These are phyloP conservation scores for Mesocentrotus franciscanus DNA, from an alignment of 53 echinoderm and acorn worm species.

Conservation along the genomic window DNA sequence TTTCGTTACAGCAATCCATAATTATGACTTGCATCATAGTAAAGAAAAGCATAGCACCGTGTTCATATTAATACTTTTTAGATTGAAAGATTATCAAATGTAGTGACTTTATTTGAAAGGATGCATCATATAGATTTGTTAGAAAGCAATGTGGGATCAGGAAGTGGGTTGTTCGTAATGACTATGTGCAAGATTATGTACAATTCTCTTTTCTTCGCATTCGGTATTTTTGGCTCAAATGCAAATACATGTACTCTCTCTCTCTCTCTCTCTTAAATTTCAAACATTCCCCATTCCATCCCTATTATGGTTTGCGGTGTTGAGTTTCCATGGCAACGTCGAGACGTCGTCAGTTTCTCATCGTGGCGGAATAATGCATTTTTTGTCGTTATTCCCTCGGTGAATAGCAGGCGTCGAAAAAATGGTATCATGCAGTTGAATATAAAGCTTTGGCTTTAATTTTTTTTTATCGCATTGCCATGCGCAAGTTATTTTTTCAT, in stretches of 20 bases:
- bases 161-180: background rate
- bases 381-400: background rate
- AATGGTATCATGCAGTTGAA: background rate
- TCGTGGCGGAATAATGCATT: constrained; percentile 38
- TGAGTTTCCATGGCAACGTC: constrained; percentile 45
- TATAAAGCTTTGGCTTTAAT: background rate
- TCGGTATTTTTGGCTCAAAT: background rate
- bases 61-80: background rate
- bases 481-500: background rate
- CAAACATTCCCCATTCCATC: background rate
- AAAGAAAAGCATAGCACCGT: too few relatives aligned
- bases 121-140: background rate
- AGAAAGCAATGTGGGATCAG: background rate
- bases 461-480: constrained; percentile 1
- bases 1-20: too few relatives aligned
- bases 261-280: background rate
- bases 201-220: background rate
- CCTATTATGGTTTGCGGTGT: background rate
- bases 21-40: too few relatives aligned
- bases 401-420: background rate
- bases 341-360: constrained; percentile 33
- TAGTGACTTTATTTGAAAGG: background rate
- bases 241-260: background rate
- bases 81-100: background rate
- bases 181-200: background rate